Conservation (phyloP, 2,113 vertebrate genomes). For the Eurystomus gularis region DNA sequence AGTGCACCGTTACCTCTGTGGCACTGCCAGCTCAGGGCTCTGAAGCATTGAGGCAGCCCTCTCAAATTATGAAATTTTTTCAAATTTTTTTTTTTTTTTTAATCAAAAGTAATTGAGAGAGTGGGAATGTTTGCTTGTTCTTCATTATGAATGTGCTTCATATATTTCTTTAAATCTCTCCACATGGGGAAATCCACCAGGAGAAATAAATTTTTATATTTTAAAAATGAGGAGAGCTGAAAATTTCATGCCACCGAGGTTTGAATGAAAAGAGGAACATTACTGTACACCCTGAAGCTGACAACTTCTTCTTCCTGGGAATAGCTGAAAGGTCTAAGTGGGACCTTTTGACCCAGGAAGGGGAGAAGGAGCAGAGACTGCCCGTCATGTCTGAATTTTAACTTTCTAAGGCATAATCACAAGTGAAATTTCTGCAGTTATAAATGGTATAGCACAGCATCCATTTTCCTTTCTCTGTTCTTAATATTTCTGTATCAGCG, state of each 20-base stretch:
- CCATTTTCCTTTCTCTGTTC: neutral
- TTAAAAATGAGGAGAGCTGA: neutral
- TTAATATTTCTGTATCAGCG: neutral
- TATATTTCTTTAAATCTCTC: constrained; percentile 16
- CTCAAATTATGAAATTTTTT: neutral
- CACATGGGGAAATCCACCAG: neutral
- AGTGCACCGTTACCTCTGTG: neutral
- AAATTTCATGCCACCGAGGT: neutral
- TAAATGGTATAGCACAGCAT: neutral
- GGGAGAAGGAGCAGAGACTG: neutral
- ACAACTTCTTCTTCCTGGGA: neutral
- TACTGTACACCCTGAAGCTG: neutral
- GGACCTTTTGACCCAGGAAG: neutral
- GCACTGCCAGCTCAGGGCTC: neutral
- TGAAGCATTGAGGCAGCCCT: neutral
- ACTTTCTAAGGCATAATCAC: neutral
- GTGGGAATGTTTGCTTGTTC: neutral
- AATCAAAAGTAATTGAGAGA: constrained; percentile 39
- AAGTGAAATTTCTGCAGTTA: neutral
- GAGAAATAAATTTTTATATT: constrained; percentile 27
- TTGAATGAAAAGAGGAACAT: neutral
- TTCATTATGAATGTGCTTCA: neutral
- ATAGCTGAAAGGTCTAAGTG: neutral
- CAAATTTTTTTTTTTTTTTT: neutral
- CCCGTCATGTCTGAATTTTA: neutral